Conservation (phyloP, 2,888 invertebrate genomes). For the Megamerina dolium region DNA sequence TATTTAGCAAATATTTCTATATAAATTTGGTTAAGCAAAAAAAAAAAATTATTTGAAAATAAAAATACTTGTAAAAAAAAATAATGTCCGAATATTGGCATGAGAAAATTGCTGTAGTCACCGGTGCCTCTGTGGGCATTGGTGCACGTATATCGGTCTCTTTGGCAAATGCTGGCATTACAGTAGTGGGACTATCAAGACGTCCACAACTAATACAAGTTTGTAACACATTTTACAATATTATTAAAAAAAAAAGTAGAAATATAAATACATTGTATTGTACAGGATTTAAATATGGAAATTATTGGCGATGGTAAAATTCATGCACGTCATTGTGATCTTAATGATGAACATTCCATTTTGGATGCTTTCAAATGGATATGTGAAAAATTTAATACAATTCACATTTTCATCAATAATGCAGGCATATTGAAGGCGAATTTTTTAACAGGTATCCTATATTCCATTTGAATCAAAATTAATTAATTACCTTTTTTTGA, state of each 20-base stretch:
- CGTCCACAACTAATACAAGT: slow-evolving; percentile 51
- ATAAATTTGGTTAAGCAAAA: too few relatives aligned
- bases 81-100: slow-evolving; percentile 28
- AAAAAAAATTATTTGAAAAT: too few relatives aligned
- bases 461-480: slow-evolving; percentile 13
- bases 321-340: slow-evolving; percentile 41
- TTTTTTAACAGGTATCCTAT: slow-evolving; percentile 42
- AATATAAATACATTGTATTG: not conserved
- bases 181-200: slow-evolving; percentile 53
- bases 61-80: not conserved
- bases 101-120: slow-evolving; percentile 47
- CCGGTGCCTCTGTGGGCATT: slow-evolving; percentile 51
- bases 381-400: slow-evolving; percentile 32
- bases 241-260: not conserved
- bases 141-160: slow-evolving; percentile 46
- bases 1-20: too few relatives aligned
- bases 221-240: slow-evolving; percentile 7
- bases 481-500: not conserved
- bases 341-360: slow-evolving; percentile 39
- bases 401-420: slow-evolving; percentile 47
- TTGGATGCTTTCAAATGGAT: slow-evolving; percentile 40
- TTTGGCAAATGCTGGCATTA: slow-evolving; percentile 50
- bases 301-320: slow-evolving; percentile 44
- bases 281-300: slow-evolving; percentile 35
- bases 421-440: slow-evolving; percentile 47